Base-by-base conservation (phyloP, 2,888 invertebrate genomes). In the Tachystola acroxantha region DNA sequence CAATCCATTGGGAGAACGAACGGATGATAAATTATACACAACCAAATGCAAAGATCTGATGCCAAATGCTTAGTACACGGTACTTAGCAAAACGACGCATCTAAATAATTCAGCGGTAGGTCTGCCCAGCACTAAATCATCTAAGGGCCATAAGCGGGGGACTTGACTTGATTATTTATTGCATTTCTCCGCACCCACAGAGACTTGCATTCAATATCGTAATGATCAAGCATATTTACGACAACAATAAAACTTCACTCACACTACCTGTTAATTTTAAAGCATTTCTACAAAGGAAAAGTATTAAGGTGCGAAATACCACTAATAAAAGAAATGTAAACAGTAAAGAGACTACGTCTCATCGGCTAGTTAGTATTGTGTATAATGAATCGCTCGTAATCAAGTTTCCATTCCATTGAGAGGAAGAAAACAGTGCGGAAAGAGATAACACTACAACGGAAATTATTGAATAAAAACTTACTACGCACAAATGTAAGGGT, bases 141-240 rank as follows among this genome's bases (percentile, higher is more conserved):
- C 45, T 53, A 53, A 53, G 48, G 59, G 57, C 55, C 16, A 16
- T 16, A 16, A 16, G 16, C 46, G 13, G 60, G 57, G 59, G 57
- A 54, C 55, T 45, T 50, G 43, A 46, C 46, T 53, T 48, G 40
- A 57, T 69, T 66, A 72, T 77, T 78, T 73, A 79, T 75, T 69
- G 53, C 66, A 60, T 58, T 64, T 63, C 57, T 53, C 53, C 55
- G 62, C 62, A 67, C 62, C 54, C 62, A 64, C 63, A 42, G 47
- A 46, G 54, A 57, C 50, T 50, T 46, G 53, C 56, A 64, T 69
- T 65, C 61, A 57, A 68, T 70, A 71, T 62, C 46, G 53, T 41
- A 30, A 57, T 60, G 63, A 69, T 72, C 62, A 64, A 67, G 62
- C 45, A 53, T 49, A 40, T 72, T 74, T 70, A 74, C 60, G 67